Evolutionary conservation across 2,113 vertebrate species (phyloP), one percentile per base, ranked within the genome.

Genomic region (Penelope pileata): DNA sequence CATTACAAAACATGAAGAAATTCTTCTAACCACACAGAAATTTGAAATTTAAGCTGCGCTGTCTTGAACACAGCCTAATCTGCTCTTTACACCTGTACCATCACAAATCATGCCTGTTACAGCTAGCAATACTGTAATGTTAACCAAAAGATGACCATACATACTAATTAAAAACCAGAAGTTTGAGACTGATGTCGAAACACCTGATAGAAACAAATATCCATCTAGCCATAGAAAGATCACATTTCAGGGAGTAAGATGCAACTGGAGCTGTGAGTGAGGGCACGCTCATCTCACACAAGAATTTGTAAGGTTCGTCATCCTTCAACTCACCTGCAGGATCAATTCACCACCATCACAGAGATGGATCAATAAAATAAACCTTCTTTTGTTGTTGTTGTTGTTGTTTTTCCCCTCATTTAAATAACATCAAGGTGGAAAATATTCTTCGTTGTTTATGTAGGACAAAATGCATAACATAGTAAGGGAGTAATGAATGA

Each of bases 61-160:
- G 29, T 51, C 26, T 47, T 78, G 13, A 43, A 32, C 10, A 34
- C 1, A 22, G 11, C 16, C 4, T 43, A 21, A 45, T 81, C 51
- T 70, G 58, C 6, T 27, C 19, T 67, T 60, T 68, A 12, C 11
- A 18, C 50, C 24, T 78, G 27, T 19, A 56, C 21, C 67, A 68
- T 5, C 16, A 43, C 12, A 87, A 21, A 72, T 10, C 3, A 17
- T 32, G 2, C 12, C 51, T 30, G 8, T 23, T 45, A 16, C 6
- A 36, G 12, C 0, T 21, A 19, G 36, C 36, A 42, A 32, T 64
- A 42, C 8, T 7, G 0, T 42, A 42, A 66, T 1, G 34, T 21
- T 69, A 13, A 6, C 45, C 11, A 26, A 76, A 85, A 58, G 2
- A 9, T 51, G 27, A 56, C 51, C 42, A 64, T 34, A 9, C 7